Evolutionary conservation across 2,797 vertebrate genomes (phyloP).

Genomic region (Argya squamiceps): DNA sequence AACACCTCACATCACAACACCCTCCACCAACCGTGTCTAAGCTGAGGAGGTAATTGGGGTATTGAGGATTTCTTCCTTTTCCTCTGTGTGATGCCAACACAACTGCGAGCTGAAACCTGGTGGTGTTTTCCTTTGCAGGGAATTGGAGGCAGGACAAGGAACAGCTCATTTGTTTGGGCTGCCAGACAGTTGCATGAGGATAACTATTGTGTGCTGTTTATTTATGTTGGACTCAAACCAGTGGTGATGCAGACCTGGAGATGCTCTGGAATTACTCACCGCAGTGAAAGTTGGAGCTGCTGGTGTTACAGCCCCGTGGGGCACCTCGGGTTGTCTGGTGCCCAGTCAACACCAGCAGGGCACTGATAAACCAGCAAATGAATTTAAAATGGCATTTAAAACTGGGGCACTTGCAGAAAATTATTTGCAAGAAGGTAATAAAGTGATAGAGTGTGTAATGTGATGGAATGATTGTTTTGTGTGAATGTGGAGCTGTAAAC

Average conservation of each 20-base stretch:
- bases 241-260: neutral
- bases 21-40: neutral
- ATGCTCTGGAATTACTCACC: neutral
- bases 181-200: neutral
- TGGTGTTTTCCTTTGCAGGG: neutral
- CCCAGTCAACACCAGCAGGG: neutral
- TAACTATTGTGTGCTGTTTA: conserved; percentile 3
- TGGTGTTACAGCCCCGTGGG: fast-evolving
- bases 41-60: neutral
- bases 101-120: neutral
- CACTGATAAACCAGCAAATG: neutral
- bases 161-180: conserved; percentile 26
- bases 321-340: neutral
- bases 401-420: neutral
- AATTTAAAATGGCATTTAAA: neutral
- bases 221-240: conserved; percentile 5
- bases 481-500: neutral
- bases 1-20: neutral
- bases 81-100: neutral
- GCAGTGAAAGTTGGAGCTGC: neutral
- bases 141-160: neutral
- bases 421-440: conserved; percentile 9
- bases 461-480: conserved; percentile 1
- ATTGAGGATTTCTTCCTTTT: neutral
- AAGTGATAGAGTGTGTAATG: neutral